Base-by-base conservation (phyloP, 2,888 invertebrate species). In the Temnothorax ravouxi region DNA sequence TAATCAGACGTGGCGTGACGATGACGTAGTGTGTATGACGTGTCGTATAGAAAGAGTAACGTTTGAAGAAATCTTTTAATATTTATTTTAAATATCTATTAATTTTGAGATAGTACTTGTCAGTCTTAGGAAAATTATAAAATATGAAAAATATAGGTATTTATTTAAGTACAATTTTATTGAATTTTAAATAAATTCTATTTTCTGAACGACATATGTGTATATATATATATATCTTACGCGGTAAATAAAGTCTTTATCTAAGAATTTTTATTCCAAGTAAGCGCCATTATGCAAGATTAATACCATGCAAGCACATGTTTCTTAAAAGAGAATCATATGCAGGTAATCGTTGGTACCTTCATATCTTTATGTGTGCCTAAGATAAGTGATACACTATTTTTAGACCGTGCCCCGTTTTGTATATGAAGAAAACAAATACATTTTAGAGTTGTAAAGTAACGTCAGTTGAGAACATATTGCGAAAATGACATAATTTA, bases 321-420 rank as follows among this genome's bases (percentile, higher is more conserved):
- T 38, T 59, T 56, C 38, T 38, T 59, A 21, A 18, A 80, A 74
- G 47, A 80, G 18, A 72, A 72, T 72, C 21, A 56, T 59, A 67
- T 56, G 47, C 59, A 80, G 47, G 47, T 72, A 72, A 77, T 72
- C 59, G 18, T 80, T 13, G 21, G 13, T 38, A 34, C 9, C 11
- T 59, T 56, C 44, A 3, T 79, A 69, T 79, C 56, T 79, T 47
- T 21, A 47, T 72, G 47, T 47, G n/a, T 72, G 59, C 4, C 13
- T 18, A 59, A 80, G 74, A 80, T 72, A 80, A 77, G 29, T 44
- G 56, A 59, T 38, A 61, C 47, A 56, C 29, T 77, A 72, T 72
- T 72, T 59, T 80, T 72, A 71, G 79, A 59, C 8, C 1, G 9
- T 52, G 44, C 9, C 13, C 18, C 13, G 3, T 71, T 71, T 77